These are phyloP conservation scores for Caenorhabditis parvicauda DNA, from an alignment of 2,888 invertebrate genomes.

Conservation along the genomic window DNA sequence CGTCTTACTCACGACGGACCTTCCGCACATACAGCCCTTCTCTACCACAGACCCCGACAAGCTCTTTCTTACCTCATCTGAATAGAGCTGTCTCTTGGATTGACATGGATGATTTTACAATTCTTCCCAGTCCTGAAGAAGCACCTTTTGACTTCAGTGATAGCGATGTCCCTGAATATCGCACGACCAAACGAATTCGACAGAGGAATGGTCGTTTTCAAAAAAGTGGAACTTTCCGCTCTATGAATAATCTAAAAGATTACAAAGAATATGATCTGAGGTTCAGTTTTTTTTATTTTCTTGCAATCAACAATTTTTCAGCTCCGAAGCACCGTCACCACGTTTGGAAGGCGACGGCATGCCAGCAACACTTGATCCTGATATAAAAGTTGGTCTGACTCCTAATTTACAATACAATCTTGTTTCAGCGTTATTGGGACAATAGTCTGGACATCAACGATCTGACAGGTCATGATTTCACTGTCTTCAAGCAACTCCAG, in stretches of 20 bases:
- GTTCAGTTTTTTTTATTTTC: slow-evolving; percentile 11
- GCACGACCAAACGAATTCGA: slow-evolving; percentile 10
- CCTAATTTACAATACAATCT: neutral
- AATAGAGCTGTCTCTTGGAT: slow-evolving; percentile 38
- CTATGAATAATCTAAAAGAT: slow-evolving; percentile 25
- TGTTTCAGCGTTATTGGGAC: slow-evolving; percentile 30
- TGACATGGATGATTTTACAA: slow-evolving; percentile 39
- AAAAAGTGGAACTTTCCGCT: slow-evolving; percentile 7
- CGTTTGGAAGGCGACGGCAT: slow-evolving; percentile 22
- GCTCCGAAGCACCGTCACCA: slow-evolving; percentile 40
- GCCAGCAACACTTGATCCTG: slow-evolving; percentile 25
- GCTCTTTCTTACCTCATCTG: slow-evolving; percentile 26
- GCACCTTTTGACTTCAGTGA: slow-evolving; percentile 31
- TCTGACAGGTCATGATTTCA: slow-evolving; percentile 31
- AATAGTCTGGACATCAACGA: slow-evolving; percentile 38
- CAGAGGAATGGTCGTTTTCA: neutral
- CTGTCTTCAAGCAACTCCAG: slow-evolving; percentile 36
- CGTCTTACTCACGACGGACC: no score
- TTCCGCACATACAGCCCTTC: no score
- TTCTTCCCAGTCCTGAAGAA: slow-evolving; percentile 36
- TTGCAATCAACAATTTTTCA: slow-evolving; percentile 7
- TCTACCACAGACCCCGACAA: slow-evolving; percentile 25
- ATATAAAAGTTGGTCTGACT: slow-evolving; percentile 13
- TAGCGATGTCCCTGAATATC: slow-evolving; percentile 16
- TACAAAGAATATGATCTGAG: slow-evolving; percentile 26